These are phyloP conservation scores for Xylota segnis DNA, from an alignment of 2,888 invertebrate species.

Conservation along the genomic window DNA sequence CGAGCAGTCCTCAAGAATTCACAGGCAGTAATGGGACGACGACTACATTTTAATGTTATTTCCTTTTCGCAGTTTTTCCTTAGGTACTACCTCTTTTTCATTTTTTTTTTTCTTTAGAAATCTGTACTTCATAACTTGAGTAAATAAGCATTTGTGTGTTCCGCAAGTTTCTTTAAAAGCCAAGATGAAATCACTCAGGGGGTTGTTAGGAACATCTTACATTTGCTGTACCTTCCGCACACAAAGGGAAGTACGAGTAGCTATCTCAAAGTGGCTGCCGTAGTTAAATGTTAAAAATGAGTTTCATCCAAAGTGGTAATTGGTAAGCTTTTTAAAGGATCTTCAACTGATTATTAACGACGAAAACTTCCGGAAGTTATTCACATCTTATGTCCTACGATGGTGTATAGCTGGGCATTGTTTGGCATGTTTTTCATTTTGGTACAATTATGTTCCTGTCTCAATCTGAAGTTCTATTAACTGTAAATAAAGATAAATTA, in stretches of 20 bases:
- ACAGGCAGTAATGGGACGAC: slow-evolving; percentile 37
- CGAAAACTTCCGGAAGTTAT: slow-evolving; percentile 14
- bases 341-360: slow-evolving; percentile 25
- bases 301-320: slow-evolving; percentile 33
- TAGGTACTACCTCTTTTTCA: background rate
- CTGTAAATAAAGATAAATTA: slow-evolving; percentile 30
- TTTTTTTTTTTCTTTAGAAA: slow-evolving; percentile 28
- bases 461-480: slow-evolving; percentile 8
- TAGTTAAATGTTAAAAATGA: slow-evolving; percentile 32
- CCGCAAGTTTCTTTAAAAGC: slow-evolving; percentile 54
- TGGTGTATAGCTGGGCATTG: background rate
- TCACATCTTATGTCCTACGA: background rate
- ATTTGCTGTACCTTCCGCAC: slow-evolving; percentile 20
- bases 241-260: slow-evolving; percentile 17
- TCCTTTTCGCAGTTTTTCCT: slow-evolving; percentile 47
- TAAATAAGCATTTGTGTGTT: slow-evolving; percentile 65
- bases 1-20: slow-evolving; percentile 40
- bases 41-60: slow-evolving; percentile 71
- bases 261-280: slow-evolving; percentile 25
- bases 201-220: slow-evolving; percentile 43
- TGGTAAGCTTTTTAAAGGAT: slow-evolving; percentile 18
- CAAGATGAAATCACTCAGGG: slow-evolving; percentile 50
- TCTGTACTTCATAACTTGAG: slow-evolving; percentile 59
- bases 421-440: background rate
- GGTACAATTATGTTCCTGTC: background rate